phyloP scores from a whole-genome alignment of 2,113 vertebrate species.

The Furnarius figulus region DNA sequence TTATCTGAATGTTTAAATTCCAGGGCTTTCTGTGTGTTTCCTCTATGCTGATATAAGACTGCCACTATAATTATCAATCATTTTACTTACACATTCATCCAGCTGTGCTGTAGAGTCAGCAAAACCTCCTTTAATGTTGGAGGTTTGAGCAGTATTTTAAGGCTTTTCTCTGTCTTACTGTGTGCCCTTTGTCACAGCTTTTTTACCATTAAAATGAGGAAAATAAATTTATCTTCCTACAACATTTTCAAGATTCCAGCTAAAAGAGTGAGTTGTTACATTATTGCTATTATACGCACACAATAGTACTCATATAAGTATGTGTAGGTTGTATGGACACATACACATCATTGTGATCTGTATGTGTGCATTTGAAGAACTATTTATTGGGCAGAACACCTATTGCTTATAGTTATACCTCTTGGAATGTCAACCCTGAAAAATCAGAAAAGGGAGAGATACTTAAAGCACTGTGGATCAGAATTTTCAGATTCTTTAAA shows the following conservation, averaged over 20 bases:
- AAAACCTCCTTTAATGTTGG: neutral
- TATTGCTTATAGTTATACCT: neutral
- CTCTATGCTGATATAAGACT: neutral
- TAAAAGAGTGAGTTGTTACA: neutral
- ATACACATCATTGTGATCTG: neutral
- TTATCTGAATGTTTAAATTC: neutral
- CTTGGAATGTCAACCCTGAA: neutral
- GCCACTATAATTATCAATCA: neutral
- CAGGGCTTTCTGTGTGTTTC: neutral
- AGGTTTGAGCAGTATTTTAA: neutral
- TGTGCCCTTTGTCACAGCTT: neutral
- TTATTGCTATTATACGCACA: neutral
- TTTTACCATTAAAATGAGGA: neutral
- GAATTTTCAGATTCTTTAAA: neutral
- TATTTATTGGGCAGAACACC: neutral
- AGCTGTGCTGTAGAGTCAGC: neutral
- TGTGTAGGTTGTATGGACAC: neutral
- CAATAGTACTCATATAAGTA: neutral
- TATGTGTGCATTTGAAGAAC: neutral
- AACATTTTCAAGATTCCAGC: neutral
- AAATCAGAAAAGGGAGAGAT: neutral
- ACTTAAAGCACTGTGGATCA: accelerated
- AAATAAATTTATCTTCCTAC: neutral
- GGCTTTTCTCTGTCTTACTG: neutral
- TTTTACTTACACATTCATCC: neutral